Evolutionary conservation across 92 coral and sea anemone genomes (phyloP), one percentile per base, ranked within the genome.

Genomic region (Muricea muricata): DNA sequence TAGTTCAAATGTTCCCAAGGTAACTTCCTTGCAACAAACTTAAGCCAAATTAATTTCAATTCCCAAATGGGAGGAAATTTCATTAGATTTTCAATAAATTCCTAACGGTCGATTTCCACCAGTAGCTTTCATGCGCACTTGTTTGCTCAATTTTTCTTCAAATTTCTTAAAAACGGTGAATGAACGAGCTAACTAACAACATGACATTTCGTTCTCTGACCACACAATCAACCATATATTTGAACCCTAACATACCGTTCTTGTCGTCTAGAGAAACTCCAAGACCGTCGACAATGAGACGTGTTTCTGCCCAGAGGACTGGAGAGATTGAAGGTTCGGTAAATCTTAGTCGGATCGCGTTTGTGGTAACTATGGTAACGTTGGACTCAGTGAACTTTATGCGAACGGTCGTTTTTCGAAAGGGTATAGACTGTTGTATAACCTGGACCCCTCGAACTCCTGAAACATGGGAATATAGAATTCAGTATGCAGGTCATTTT

Each of bases 391-490:
- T 61, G 47, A 91, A 81, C 30, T 78, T 75, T 56, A 87, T 90
- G 30, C 60, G 91, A 14, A 97, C 93, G 55, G 91, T 55, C 37
- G 94, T 97, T 73, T 87, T 88, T 25, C 84, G 90, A 83, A 93
- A 93, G 8, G 99, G 99, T 12, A 91, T 55, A 14, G 70, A 40
- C 79, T 97, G 99, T 55, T 93, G 99, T 52, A 97, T 23, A 15
- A 97, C 80, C 20, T 93, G 89, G 2, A 97, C 98, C 30, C 99
- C 99, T 20, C 98, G 93, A 7, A 97, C 86, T 21, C 99, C 99
- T 97, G 85, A 28, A 21, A 60, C 12, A 69, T 34, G 61, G 21
- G 30, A 37, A 6, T 21, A 54, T 31, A 79, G 18, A 34, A 60
- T 30, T 79, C 14, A 26, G 29, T 18, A 31, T 0, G 41, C n/a